Conservation (phyloP, 1,140 invertebrate genomes). For the Hydropsyche tenuis region DNA sequence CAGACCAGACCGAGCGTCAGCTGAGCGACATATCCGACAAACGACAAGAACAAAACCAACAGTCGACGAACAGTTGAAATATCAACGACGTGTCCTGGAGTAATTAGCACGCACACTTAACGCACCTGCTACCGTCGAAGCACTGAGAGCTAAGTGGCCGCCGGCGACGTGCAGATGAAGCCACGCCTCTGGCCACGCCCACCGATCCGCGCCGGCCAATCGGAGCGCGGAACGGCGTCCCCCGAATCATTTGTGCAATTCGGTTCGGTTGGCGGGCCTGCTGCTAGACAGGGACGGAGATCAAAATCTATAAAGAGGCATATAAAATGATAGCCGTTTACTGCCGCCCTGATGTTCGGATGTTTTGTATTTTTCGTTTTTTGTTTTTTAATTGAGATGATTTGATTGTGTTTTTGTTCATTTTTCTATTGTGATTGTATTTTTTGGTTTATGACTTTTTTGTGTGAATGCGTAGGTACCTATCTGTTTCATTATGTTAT, state of each 20-base stretch:
- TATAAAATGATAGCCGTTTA: constrained; percentile 33
- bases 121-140: constrained; percentile 7
- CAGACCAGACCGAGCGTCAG: background rate
- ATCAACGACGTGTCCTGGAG: background rate
- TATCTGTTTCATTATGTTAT: too few species aligned
- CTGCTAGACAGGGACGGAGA: background rate
- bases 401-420: background rate
- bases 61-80: too few species aligned
- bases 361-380: constrained; percentile 1
- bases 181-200: constrained; percentile 4
- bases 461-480: too few species aligned
- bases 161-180: background rate
- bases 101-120: background rate
- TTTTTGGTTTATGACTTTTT: too few species aligned
- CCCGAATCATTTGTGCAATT: background rate
- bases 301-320: constrained; percentile 32
- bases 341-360: constrained; percentile 9
- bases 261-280: background rate
- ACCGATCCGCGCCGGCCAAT: constrained; percentile 11
- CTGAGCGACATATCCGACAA: constrained; percentile 1
- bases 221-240: background rate
- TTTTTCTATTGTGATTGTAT: too few species aligned
- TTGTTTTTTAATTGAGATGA: background rate
- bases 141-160: background rate
- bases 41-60: too few species aligned